Evolutionary conservation across 2,113 vertebrate species (phyloP).

Genomic region (Upupa epops): DNA sequence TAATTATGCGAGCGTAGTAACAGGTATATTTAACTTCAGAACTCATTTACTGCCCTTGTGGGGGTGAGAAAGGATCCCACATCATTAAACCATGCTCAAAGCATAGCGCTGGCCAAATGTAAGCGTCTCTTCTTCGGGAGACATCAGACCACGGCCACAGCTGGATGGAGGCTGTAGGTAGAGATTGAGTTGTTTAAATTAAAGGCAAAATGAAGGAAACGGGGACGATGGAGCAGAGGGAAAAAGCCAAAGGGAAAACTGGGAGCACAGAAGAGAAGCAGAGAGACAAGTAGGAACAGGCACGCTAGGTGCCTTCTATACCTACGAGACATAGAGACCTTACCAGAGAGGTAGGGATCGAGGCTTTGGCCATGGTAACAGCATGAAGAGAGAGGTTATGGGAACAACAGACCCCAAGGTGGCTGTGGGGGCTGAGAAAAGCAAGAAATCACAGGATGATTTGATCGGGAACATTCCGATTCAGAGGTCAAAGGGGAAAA

Average conservation of each 20-base stretch:
- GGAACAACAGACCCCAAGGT: not conserved
- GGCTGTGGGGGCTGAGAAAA: not conserved
- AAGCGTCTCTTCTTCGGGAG: not conserved
- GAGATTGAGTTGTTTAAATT: not conserved
- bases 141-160: not conserved
- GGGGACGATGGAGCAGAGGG: not conserved
- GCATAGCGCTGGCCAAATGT: not conserved
- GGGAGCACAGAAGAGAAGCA: not conserved
- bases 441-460: not conserved
- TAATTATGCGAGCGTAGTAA: not conserved
- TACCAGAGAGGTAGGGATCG: not conserved
- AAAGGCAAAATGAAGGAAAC: not conserved
- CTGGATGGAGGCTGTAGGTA: not conserved
- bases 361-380: not conserved
- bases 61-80: not conserved
- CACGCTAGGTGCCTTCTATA: not conserved
- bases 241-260: not conserved
- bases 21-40: conserved; percentile 23
- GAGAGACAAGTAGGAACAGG: not conserved
- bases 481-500: conserved; percentile 50
- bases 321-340: not conserved
- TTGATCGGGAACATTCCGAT: conserved; percentile 36
- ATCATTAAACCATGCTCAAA: not conserved
- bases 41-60: conserved; percentile 10
- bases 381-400: conserved; percentile 10